Conservation (phyloP, 2,113 vertebrate species). For the Semicossyphus pulcher region DNA sequence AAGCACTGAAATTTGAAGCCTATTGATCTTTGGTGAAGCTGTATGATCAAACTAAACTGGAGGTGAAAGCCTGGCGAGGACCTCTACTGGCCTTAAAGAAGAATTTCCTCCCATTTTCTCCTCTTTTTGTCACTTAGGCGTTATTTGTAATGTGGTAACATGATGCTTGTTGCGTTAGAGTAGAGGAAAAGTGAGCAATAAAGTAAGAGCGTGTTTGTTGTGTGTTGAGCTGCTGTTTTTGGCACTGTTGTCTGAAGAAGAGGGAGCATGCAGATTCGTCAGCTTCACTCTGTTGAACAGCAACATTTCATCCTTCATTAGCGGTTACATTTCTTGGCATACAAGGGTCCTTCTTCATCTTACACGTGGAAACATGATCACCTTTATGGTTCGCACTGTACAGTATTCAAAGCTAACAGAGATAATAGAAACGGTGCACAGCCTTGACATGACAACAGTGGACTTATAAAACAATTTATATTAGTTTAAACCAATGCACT, state of each 20-base stretch:
- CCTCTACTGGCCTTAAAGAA: slow-evolving; percentile 73
- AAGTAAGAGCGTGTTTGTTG: slow-evolving; percentile 9
- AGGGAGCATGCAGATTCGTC: slow-evolving; percentile 56
- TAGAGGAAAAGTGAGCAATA: slow-evolving; percentile 18
- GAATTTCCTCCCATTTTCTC: slow-evolving; percentile 9
- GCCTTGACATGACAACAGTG: slow-evolving; percentile 68
- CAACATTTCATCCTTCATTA: slow-evolving; percentile 40
- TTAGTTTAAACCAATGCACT: slow-evolving; percentile 51
- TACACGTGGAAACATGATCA: slow-evolving; percentile 24
- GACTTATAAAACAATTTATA: slow-evolving; percentile 56
- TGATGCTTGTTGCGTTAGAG: neutral
- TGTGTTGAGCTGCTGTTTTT: slow-evolving; percentile 52
- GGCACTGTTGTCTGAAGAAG: slow-evolving; percentile 65
- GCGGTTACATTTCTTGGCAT: slow-evolving; percentile 17
- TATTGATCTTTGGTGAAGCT: slow-evolving; percentile 74
- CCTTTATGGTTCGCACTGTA: slow-evolving; percentile 46
- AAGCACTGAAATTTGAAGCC: slow-evolving; percentile 41
- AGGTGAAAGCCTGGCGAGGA: slow-evolving; percentile 59
- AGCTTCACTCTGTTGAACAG: slow-evolving; percentile 26
- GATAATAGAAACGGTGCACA: slow-evolving; percentile 64
- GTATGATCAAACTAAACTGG: slow-evolving; percentile 41
- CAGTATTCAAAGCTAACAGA: slow-evolving; percentile 56
- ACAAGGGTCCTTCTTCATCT: slow-evolving; percentile 25
- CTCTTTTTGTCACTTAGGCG: slow-evolving; percentile 23
- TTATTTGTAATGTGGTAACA: slow-evolving; percentile 15